Evolutionary conservation across 2,888 invertebrate species (phyloP), one percentile per base, ranked within the genome.

Genomic region (Scelioninae gen. 1): DNA sequence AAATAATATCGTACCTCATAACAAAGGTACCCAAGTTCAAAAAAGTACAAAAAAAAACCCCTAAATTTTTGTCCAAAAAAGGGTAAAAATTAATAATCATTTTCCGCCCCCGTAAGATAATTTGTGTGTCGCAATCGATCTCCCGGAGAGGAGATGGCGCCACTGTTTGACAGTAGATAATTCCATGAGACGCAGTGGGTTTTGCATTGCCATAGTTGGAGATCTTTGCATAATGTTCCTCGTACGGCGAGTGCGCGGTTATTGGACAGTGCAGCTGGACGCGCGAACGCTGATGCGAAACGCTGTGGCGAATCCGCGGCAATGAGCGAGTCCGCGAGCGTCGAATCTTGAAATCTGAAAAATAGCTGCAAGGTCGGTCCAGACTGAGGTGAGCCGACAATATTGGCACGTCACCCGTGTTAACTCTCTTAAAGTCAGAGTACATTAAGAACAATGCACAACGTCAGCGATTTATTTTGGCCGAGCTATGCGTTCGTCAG

Each of bases 191-290:
- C 38, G 40, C 53, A 38, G 71, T 71, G 66, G 43, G n/a, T n/a
- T 71, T 83, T 66, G 60, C 76, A 85, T 81, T 83, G 75, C 83
- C 85, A 72, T 85, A 85, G 83, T 83, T 83, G 83, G 85, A 62
- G 76, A 81, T 84, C 66, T 82, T 82, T 77, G 76, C 79, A 83
- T 77, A 74, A 85, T 85, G 83, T 82, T 38, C 53, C 58, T 29
- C 51, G 53, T 60, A 75, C 49, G 66, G 78, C 78, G 74, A 62
- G 74, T 77, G 80, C 80, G 77, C 77, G 76, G 49, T 47, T 49
- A 71, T 65, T 75, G 77, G 65, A 74, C 69, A 55, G 69, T 81
- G 69, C 60, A 51, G 34, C 13, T 63, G 23, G 38, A 69, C 55
- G 62, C 66, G 66, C 75, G 77, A 68, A 63, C 58, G 34, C 63